Base-by-base conservation (phyloP, 2,888 invertebrate species). In the Hyppa rectilinea region DNA sequence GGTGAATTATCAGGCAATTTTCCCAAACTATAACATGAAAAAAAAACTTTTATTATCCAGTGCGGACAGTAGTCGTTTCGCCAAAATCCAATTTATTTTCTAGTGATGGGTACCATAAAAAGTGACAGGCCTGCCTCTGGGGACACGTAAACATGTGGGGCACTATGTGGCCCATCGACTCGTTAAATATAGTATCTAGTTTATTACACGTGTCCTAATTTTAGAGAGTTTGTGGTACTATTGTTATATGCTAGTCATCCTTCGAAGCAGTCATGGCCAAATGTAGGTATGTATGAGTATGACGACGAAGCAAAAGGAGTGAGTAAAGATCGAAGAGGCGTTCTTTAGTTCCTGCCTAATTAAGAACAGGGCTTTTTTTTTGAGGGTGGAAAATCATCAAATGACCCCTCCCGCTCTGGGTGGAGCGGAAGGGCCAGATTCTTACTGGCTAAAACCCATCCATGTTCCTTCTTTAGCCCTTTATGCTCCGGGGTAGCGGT, bases 41-140 rank as follows among this genome's bases (percentile, higher is more conserved):
- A 55, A 59, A 50, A 49, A 45, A 2, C 26, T 29, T 45, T 45
- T 9, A 60, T 20, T 43, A 49, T 52, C 20, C 6, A 47, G 49
- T 56, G 53, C 40, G 55, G 75, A 74, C 56, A 78, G 50, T 26
- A 69, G 73, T 76, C 80, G 74, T 85, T 86, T 88, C 89, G 89
- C 77, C 65, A 47, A 76, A 71, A 78, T 86, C 88, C 88, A 89
- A 88, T 88, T 88, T 88, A 87, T 88, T 87, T 71, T 78, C 80
- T 81, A 58, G 78, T 78, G 78, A 82, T 81, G 81, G 83, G 85
- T 12, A 80, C 85, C 88, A 85, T 88, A 89, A 87, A 82, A 78
- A 68, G 31, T 69, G 77, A 58, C 52, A 59, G 49, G 31, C 49
- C 31, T 36, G 61, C 49, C 81, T 29, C 82, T 7, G 38, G 68